Percentiles rank a stretch among this genome's conserved stretches.
Conservation (phyloP, 2,888 invertebrate genomes). For the Unio delphinus region DNA sequence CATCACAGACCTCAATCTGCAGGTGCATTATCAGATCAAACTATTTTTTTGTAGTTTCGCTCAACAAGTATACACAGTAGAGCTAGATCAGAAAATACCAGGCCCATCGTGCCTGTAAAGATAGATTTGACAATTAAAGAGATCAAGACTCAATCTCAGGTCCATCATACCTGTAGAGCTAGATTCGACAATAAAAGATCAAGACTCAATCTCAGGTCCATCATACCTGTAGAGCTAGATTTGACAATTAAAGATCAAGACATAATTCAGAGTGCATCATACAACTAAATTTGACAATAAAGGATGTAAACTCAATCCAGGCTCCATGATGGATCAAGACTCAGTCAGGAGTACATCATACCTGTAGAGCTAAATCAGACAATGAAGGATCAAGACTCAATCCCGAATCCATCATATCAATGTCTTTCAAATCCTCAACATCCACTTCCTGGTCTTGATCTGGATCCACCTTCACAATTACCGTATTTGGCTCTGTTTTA, state of each 20-base stretch:
- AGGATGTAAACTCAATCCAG: slow-evolving; percentile 46
- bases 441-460: slow-evolving; percentile 21
- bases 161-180: slow-evolving; percentile 48
- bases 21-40: no score
- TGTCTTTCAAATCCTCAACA: slow-evolving; percentile 11
- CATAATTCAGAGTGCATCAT: slow-evolving; percentile 27
- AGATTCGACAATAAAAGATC: slow-evolving; percentile 55
- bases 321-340: slow-evolving; percentile 7
- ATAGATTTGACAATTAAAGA: no score
- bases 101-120: no score
- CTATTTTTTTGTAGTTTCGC: no score
- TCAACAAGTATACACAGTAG: background rate
- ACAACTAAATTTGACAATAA: slow-evolving; percentile 49
- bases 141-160: slow-evolving; percentile 64
- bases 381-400: slow-evolving; percentile 51
- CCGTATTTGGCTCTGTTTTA: background rate
- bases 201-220: slow-evolving; percentile 33
- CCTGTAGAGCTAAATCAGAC: slow-evolving; percentile 56
- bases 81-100: no score
- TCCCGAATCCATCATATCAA: slow-evolving; percentile 15
- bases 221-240: slow-evolving; percentile 54
- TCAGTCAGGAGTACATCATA: slow-evolving; percentile 7
- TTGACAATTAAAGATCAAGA: slow-evolving; percentile 52
- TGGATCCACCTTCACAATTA: slow-evolving; percentile 26
- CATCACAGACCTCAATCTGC: no score